Evolutionary conservation across 92 coral and sea anemone genomes (phyloP).

Genomic region (Siderastrea siderea): DNA sequence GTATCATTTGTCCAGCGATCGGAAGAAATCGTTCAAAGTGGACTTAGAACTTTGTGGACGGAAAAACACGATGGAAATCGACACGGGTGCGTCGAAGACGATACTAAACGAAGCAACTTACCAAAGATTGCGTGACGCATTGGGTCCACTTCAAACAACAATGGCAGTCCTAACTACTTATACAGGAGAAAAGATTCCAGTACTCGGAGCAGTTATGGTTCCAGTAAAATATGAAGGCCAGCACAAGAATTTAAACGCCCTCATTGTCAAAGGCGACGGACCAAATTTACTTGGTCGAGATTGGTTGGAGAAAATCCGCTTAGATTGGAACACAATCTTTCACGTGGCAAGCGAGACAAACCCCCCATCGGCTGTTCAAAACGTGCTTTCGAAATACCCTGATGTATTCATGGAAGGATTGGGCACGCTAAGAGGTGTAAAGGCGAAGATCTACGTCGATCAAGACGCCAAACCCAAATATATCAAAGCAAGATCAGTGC

Average conservation of each 20-base stretch:
- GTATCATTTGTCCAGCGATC: conserved; percentile 42
- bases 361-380: neutral
- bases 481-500: conserved; percentile 36
- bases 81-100: conserved; percentile 60
- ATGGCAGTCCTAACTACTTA: conserved; percentile 44
- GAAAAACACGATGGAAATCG: conserved; percentile 54
- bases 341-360: conserved; percentile 1
- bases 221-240: conserved; percentile 38
- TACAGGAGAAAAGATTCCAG: conserved; percentile 53
- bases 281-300: conserved; percentile 60
- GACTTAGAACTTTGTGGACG: conserved; percentile 45
- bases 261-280: conserved; percentile 38
- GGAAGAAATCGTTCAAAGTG: conserved; percentile 23
- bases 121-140: conserved; percentile 31
- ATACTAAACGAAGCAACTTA: conserved; percentile 48
- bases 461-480: conserved; percentile 29
- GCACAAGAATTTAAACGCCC: conserved; percentile 10
- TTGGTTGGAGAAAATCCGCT: conserved; percentile 54
- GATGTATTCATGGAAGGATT: conserved; percentile 46
- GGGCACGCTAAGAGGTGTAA: conserved; percentile 50
- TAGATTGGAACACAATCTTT: conserved; percentile 46
- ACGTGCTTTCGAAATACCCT: neutral
- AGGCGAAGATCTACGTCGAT: conserved; percentile 44
- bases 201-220: conserved; percentile 27
- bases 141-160: conserved; percentile 39